Percentiles rank a stretch among this genome's conserved stretches.
Conservation (phyloP, 2,113 vertebrate genomes). For the Todiramphus saurophagus region DNA sequence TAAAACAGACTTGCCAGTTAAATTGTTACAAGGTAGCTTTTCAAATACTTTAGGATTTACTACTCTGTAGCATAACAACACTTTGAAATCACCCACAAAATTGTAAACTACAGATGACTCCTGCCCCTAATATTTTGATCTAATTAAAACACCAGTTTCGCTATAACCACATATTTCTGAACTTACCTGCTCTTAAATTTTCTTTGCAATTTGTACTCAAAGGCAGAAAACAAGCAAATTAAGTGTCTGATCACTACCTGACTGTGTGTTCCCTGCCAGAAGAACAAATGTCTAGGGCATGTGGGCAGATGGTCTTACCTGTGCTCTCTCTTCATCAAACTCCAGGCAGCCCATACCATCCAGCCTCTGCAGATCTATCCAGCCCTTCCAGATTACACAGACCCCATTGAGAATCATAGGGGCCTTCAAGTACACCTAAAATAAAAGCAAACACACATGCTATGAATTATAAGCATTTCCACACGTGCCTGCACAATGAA, state of each 20-base stretch:
- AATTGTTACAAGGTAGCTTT: background rate
- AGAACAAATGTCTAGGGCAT: background rate
- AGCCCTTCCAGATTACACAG: conserved; percentile 98
- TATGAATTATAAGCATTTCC: background rate
- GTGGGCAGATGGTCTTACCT: conserved; percentile 78
- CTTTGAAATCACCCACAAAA: background rate
- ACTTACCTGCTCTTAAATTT: background rate
- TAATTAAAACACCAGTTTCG: background rate
- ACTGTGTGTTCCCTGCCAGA: background rate
- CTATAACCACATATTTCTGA: background rate
- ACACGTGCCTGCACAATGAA: background rate
- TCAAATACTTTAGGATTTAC: background rate
- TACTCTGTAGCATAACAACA: background rate
- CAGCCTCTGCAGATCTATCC: conserved; percentile 96
- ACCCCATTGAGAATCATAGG: conserved; percentile 99
- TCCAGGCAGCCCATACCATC: conserved; percentile 99
- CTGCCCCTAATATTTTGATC: background rate
- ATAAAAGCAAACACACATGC: conserved; percentile 9
- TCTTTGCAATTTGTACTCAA: background rate
- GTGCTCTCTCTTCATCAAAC: conserved; percentile 95
- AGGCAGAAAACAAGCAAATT: background rate
- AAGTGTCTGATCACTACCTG: background rate
- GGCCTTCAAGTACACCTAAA: conserved; percentile 94
- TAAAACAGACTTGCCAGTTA: background rate
- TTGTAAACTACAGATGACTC: background rate